Evolutionary conservation across 2,113 vertebrate species (phyloP).

Genomic region (Gavia stellata): DNA sequence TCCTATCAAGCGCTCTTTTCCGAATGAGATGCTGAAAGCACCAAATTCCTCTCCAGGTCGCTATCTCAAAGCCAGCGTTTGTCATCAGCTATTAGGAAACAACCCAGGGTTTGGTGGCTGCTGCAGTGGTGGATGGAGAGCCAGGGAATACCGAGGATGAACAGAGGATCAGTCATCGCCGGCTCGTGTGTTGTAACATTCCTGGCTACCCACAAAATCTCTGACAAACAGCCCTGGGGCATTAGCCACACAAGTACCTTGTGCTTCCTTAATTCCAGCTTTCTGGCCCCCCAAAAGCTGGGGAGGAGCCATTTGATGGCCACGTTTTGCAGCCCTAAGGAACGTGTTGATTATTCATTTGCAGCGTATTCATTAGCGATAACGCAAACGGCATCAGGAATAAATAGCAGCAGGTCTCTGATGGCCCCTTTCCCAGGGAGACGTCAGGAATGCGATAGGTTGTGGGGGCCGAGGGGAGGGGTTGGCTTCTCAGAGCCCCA

Average conservation of each 20-base stretch:
- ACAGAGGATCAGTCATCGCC: not conserved
- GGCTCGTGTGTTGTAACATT: not conserved
- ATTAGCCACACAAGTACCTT: not conserved
- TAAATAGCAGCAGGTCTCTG: not conserved
- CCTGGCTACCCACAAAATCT: not conserved
- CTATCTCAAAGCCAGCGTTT: not conserved
- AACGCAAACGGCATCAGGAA: accelerated
- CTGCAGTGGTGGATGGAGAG: not conserved
- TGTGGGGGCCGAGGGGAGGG: accelerated
- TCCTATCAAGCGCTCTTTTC: accelerated
- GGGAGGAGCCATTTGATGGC: not conserved
- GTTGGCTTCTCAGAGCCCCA: not conserved
- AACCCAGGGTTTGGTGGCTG: not conserved
- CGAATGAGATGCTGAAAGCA: not conserved
- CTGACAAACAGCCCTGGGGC: not conserved
- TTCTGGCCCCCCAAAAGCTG: not conserved
- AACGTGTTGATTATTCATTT: not conserved
- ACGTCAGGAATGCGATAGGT: not conserved
- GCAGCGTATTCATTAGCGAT: not conserved
- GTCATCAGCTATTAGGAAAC: not conserved
- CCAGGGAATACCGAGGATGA: not conserved
- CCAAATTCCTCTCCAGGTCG: not conserved
- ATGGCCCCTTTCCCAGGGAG: not conserved
- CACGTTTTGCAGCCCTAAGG: not conserved
- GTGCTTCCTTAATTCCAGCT: not conserved